These are phyloP conservation scores for Metaphire vulgaris DNA, from an alignment of 1,140 invertebrate genomes.

Conservation along the genomic window DNA sequence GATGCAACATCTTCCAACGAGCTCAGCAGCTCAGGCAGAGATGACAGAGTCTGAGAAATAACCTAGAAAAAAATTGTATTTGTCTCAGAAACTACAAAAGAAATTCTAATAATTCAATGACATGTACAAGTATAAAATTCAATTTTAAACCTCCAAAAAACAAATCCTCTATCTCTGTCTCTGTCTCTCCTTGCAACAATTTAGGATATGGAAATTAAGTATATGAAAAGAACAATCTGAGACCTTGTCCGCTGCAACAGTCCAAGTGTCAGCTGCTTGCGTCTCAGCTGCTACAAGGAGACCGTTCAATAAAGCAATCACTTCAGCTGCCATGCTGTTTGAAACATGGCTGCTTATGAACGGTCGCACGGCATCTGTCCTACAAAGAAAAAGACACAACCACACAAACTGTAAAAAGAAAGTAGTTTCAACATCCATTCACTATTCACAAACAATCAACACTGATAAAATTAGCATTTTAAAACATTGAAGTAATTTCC, in stretches of 20 bases:
- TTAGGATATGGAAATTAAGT: no score
- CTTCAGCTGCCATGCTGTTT: constrained; percentile 51
- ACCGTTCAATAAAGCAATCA: constrained; percentile 49
- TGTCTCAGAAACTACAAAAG: neutral
- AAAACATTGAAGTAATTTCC: no score
- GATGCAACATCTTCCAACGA: constrained; percentile 41
- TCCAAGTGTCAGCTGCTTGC: constrained; percentile 44
- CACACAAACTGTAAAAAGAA: constrained; percentile 1
- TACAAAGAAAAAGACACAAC: constrained; percentile 27
- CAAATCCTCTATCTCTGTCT: neutral
- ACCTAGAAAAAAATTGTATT: no score
- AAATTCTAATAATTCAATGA: no score
- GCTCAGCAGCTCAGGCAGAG: constrained; percentile 42
- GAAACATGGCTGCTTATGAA: constrained; percentile 54
- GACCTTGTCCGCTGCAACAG: constrained; percentile 46
- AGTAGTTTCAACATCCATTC: neutral
- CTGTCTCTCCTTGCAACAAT: neutral
- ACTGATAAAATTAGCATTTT: no score
- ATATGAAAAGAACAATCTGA: neutral
- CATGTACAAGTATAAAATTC: no score
- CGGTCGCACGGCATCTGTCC: constrained; percentile 49
- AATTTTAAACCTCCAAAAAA: no score
- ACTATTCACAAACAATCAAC: no score
- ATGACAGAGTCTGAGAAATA: constrained; percentile 43
- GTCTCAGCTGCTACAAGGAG: constrained; percentile 42